phyloP scores from a whole-genome alignment of 2,797 vertebrate species.

The Apogon talboti region DNA sequence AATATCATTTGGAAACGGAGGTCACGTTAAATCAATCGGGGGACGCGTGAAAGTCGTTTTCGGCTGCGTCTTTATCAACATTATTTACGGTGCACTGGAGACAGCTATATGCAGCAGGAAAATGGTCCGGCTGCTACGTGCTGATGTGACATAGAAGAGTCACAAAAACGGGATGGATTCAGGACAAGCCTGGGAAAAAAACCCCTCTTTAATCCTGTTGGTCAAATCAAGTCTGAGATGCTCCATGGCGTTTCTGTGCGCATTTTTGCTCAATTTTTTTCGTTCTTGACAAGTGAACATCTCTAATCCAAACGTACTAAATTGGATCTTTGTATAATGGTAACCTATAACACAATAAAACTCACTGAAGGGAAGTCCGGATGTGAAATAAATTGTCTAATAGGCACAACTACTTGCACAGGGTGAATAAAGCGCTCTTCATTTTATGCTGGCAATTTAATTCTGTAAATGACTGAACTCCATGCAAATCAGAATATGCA shows the following conservation, averaged over 20 bases:
- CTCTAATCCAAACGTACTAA: not conserved
- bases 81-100: conserved; percentile 93
- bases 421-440: no score
- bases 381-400: not conserved
- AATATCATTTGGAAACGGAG: conserved; percentile 96
- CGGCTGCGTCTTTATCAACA: conserved; percentile 92
- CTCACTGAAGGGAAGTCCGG: not conserved
- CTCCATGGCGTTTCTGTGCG: not conserved
- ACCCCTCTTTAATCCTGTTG: not conserved
- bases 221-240: conserved; percentile 14
- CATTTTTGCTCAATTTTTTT: not conserved
- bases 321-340: not conserved
- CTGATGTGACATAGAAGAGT: conserved; percentile 52
- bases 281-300: not conserved
- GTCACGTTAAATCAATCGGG: conserved; percentile 99
- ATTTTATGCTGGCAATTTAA: no score
- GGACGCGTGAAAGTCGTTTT: conserved; percentile 96
- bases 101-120: conserved; percentile 69
- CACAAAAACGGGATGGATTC: conserved; percentile 35
- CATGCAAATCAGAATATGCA: no score
- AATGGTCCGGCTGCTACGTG: conserved; percentile 66
- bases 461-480: no score
- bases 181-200: not conserved
- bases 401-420: not conserved
- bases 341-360: no score